Percentiles rank a stretch among this genome's conserved stretches.
phyloP scores from a whole-genome alignment of 2,888 invertebrate genomes.

The Ophonus ardosiacus region DNA sequence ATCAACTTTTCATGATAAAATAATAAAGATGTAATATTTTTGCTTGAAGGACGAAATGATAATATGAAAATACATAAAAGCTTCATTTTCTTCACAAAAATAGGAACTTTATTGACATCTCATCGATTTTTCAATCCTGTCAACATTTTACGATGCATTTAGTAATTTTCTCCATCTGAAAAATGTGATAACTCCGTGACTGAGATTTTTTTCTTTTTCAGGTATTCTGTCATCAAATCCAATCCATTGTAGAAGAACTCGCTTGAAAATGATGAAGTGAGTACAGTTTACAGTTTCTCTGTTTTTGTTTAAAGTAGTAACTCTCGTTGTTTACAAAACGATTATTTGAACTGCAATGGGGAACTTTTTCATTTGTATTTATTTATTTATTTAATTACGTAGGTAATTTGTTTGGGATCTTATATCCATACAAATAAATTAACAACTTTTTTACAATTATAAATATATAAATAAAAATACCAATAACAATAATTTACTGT shows the following conservation, averaged over 20 bases:
- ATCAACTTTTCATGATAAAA: too few species aligned
- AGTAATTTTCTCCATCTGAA: background rate
- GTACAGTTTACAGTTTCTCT: conserved; percentile 3
- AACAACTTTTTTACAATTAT: too few species aligned
- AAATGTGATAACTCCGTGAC: background rate
- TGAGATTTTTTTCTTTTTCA: background rate
- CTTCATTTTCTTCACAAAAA: background rate
- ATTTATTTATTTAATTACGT: too few species aligned
- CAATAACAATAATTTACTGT: too few species aligned
- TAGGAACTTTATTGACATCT: background rate
- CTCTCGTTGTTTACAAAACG: background rate
- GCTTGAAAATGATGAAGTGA: conserved; percentile 12
- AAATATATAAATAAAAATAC: too few species aligned
- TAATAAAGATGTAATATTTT: background rate
- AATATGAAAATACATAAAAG: background rate
- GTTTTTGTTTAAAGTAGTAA: background rate
- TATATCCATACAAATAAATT: too few species aligned
- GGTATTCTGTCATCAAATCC: background rate
- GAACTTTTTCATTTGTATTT: background rate
- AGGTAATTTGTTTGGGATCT: too few species aligned
- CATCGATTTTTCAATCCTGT: background rate
- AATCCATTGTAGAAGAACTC: conserved; percentile 2
- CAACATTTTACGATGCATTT: background rate
- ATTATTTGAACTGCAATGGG: background rate
- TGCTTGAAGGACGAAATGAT: background rate